These are phyloP conservation scores for Furcifer pardalis DNA, from an alignment of 2,797 vertebrate species.

Conservation along the genomic window DNA sequence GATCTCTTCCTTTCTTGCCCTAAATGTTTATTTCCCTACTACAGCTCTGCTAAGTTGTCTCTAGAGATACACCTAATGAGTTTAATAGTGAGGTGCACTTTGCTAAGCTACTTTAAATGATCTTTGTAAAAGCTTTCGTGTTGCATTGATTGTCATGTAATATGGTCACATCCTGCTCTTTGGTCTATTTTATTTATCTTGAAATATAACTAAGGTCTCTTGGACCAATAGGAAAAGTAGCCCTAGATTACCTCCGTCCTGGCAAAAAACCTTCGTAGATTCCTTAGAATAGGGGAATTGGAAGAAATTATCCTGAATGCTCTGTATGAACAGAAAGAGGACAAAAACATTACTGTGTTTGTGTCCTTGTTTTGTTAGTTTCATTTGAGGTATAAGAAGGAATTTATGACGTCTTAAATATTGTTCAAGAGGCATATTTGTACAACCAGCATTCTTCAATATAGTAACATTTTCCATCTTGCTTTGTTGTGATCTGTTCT, in stretches of 20 bases:
- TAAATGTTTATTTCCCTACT: slow-evolving; percentile 54
- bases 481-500: no score
- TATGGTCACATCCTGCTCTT: slow-evolving; percentile 20
- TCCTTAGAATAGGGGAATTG: not conserved
- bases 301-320: not conserved
- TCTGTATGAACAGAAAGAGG: no score
- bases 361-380: not conserved
- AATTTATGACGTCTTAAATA: not conserved
- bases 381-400: not conserved
- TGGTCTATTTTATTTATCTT: slow-evolving; percentile 2
- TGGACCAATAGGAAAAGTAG: not conserved
- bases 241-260: not conserved
- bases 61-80: slow-evolving; percentile 42
- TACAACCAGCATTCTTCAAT: not conserved
- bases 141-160: slow-evolving; percentile 36
- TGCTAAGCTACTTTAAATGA: slow-evolving; percentile 17
- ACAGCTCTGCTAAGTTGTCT: slow-evolving; percentile 43
- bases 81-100: slow-evolving; percentile 27
- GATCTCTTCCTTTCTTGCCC: slow-evolving; percentile 32
- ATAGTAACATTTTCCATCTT: no score
- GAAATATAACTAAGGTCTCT: slow-evolving; percentile 8
- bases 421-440: not conserved
- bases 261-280: not conserved
- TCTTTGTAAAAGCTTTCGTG: slow-evolving; percentile 13
- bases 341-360: not conserved